Evolutionary conservation across 2,888 invertebrate genomes (phyloP), one percentile per base, ranked within the genome.

Genomic region (Tachina grossa): DNA sequence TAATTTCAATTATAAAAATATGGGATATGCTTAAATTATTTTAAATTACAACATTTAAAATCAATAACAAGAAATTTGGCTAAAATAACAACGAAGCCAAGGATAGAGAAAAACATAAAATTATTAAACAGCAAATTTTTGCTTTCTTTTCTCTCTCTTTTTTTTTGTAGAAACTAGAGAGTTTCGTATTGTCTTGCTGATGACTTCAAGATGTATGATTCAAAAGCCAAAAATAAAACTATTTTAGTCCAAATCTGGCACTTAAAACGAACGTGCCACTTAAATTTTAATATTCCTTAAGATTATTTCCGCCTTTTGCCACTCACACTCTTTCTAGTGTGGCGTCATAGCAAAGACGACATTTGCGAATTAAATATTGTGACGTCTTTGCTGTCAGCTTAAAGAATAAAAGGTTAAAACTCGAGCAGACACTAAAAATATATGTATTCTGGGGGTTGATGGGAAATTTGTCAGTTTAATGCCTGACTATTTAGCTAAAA

Each of bases 261-360:
- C 63, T 65, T 63, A 43, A 57, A 76, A 47, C 57, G 47, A 76
- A 47, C 57, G 47, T 76, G 66, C 47, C 76, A 66, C 10, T 66
- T 47, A 66, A 76, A 47, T 41, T 47, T 72, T 19, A 11, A 59
- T 39, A 39, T 22, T 49, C 49, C 8, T 51, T 51, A 41, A 8
- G 14, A 69, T 16, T 16, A 53, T 13, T 63, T 45, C 10, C 9
- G 47, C 14, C 49, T 49, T 49, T 49, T 49, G 2, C 47, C 8
- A 8, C 59, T 39, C 43, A 19, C 11, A 39, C n/a, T 14, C 39
- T 39, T 47, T 16, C 22, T 19, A 43, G 31, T 53, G 9, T 49
- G 19, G n/a, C 66, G 43, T 75, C 43, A 51, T 57, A 74, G 61
- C 14, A 68, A 81, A 75, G 31, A 31, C 61, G 66, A 68, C 74